These are phyloP conservation scores for Coelopa frigida DNA, from an alignment of 1,140 invertebrate genomes.

Conservation along the genomic window DNA sequence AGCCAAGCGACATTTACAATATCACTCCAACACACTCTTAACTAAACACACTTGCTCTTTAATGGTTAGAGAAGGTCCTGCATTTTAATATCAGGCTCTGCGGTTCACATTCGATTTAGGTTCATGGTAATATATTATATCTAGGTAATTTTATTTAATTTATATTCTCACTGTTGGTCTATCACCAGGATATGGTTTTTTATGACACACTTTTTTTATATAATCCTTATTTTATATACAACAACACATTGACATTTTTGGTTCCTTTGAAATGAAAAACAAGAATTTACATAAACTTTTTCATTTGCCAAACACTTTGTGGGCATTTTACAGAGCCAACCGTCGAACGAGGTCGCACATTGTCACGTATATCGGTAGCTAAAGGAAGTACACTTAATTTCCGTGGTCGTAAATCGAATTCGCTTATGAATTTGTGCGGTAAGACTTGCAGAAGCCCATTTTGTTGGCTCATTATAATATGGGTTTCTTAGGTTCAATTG, in stretches of 20 bases:
- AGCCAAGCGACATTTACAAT: too few species aligned
- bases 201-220: not conserved
- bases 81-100: too few species aligned
- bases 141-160: constrained; percentile 5
- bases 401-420: constrained; percentile 79
- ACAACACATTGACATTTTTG: not conserved
- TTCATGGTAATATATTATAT: too few species aligned
- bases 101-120: too few species aligned
- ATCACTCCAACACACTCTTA: too few species aligned
- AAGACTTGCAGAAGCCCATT: too few species aligned
- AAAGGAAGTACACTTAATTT: constrained; percentile 53
- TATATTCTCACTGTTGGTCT: not conserved
- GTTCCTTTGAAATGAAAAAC: constrained; percentile 6
- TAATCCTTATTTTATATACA: constrained; percentile 1
- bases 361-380: constrained; percentile 45
- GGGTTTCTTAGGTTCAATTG: too few species aligned
- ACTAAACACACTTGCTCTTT: too few species aligned
- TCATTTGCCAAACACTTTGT: constrained; percentile 14
- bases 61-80: too few species aligned
- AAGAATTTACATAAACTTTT: constrained; percentile 4
- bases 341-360: constrained; percentile 43
- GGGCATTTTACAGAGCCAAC: constrained; percentile 41
- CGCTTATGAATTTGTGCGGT: constrained; percentile 89
- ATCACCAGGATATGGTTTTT: not conserved
- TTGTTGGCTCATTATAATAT: too few species aligned